Base-by-base conservation (phyloP, 37 sponge, comb jelly and placozoan genomes). In the Theonella swinhoei region DNA sequence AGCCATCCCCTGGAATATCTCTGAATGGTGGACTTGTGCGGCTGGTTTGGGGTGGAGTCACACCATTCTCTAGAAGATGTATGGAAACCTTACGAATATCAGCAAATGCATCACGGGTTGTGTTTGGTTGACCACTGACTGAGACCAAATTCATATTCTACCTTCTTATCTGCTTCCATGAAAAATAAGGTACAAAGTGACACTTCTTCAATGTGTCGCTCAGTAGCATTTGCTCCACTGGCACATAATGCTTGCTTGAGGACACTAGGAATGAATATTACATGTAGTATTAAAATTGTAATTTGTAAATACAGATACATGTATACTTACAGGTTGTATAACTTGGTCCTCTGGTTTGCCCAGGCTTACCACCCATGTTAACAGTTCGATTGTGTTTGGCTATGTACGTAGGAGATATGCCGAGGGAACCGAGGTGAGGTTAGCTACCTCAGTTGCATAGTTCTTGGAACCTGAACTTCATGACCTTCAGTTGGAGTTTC, bases 251-350 rank as follows among this genome's bases (percentile, higher is more conserved):
- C n/a, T n/a, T n/a, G n/a, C n/a, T n/a, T n/a, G n/a, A n/a, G 30
- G 5, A 5, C 24, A 38, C 3, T 5, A 32, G 34, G 8, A 26
- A 26, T 64, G 11, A 26, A 65, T 64, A 33, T 25, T 39, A 37
- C 1, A 8, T 38, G 14, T 23, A 69, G 0, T 1, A 7, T 23
- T 23, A 70, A 29, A 34, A 64, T 40, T n/a, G 23, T 37, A 9
- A 3, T n/a, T 34, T 62, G 34, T 29, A 17, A n/a, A n/a, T n/a
- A n/a, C n/a, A n/a, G n/a, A n/a, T n/a, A n/a, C n/a, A n/a, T n/a
- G n/a, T n/a, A n/a, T 4, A 81, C 82, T 81, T 70, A 81, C 82
- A 81, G 39, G 60, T 81, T 81, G 61, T 81, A 81, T 20, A 70
- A 72, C n/a, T 81, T 72, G 2, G 70, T 33, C n/a, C n/a, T n/a